phyloP scores from a whole-genome alignment of 2,888 invertebrate genomes.

The Zhuqinia jingwanae region DNA sequence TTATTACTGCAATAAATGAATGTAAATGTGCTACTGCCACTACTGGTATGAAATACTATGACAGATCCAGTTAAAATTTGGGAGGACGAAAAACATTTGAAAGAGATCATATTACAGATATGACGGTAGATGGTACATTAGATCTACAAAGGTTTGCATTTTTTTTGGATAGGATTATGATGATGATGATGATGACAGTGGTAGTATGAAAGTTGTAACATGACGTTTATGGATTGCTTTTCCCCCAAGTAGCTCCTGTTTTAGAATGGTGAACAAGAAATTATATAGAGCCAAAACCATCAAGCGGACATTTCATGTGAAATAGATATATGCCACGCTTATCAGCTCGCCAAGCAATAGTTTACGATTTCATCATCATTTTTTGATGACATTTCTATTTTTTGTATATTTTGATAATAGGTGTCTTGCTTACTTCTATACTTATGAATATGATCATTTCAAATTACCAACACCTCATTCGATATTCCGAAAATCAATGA shows the following conservation, averaged over 20 bases:
- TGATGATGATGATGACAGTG: neutral
- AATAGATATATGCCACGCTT: neutral
- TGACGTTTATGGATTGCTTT: slow-evolving; percentile 27
- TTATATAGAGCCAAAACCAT: neutral
- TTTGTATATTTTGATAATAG: no score
- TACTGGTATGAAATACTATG: no score
- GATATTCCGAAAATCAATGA: no score
- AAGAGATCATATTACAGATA: neutral
- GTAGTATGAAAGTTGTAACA: neutral
- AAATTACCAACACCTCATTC: no score
- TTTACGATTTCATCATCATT: no score
- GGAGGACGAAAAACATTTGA: neutral
- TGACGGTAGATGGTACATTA: no score
- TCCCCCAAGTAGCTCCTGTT: neutral
- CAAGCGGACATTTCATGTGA: neutral
- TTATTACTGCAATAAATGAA: neutral
- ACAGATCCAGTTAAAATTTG: no score
- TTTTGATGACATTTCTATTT: no score
- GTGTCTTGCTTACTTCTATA: no score
- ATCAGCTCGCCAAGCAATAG: no score
- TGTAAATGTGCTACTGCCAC: neutral
- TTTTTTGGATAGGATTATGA: neutral
- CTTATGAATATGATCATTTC: no score
- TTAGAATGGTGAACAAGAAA: slow-evolving; percentile 10
- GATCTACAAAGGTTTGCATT: neutral